Evolutionary conservation across 2,888 invertebrate genomes (phyloP).

Genomic region (Xylocampa areola): DNA sequence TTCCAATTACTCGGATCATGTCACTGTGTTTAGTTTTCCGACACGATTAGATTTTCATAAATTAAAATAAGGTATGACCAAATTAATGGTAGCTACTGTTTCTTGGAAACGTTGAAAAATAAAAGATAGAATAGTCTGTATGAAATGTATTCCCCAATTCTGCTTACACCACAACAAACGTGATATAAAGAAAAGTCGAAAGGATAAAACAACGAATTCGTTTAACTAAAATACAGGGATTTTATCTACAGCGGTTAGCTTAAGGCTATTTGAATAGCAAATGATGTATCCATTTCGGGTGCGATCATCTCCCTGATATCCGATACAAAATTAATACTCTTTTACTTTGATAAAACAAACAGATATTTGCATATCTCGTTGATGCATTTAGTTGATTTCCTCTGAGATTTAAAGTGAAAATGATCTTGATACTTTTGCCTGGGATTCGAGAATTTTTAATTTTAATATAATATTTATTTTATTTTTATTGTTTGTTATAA

Average conservation of each 20-base stretch:
- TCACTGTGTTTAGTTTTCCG: too few species aligned
- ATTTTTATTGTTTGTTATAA: too few species aligned
- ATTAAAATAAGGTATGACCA: too few species aligned
- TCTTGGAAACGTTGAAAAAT: too few species aligned
- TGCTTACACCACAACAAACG: not conserved
- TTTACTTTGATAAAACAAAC: slow-evolving; percentile 85
- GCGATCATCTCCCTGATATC: slow-evolving; percentile 81
- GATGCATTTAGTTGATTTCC: slow-evolving; percentile 71
- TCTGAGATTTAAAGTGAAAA: slow-evolving; percentile 46
- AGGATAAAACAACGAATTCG: slow-evolving; percentile 41
- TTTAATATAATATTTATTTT: not conserved
- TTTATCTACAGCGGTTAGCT: slow-evolving; percentile 65
- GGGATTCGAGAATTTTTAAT: not conserved
- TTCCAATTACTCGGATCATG: too few species aligned
- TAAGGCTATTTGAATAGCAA: slow-evolving; percentile 85
- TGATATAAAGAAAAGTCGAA: slow-evolving; percentile 33
- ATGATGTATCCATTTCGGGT: slow-evolving; percentile 81
- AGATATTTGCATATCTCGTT: slow-evolving; percentile 85
- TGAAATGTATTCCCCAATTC: not conserved
- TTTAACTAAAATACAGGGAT: slow-evolving; percentile 51
- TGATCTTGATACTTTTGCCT: slow-evolving; percentile 69
- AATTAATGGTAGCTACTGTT: too few species aligned
- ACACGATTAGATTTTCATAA: too few species aligned
- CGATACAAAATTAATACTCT: slow-evolving; percentile 82
- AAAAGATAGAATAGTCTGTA: too few species aligned